Evolutionary conservation across 92 coral and sea anemone species (phyloP).

Genomic region (Micromussa lordhowensis): DNA sequence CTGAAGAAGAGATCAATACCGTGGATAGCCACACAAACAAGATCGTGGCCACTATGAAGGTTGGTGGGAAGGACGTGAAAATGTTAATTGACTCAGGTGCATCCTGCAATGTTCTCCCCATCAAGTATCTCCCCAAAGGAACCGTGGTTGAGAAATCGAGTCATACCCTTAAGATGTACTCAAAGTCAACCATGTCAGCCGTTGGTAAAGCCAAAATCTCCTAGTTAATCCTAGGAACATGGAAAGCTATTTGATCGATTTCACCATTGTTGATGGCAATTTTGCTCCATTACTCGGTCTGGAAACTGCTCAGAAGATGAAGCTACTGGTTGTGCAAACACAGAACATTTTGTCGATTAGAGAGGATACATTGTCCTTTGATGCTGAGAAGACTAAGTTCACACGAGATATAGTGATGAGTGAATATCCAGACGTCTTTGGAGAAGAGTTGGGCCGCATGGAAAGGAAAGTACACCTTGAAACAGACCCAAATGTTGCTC

Average conservation of each 20-base stretch:
- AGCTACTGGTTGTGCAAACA: constrained; percentile 28
- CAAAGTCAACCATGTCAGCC: constrained; percentile 33
- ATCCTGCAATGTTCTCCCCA: constrained; percentile 47
- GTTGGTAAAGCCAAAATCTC: constrained; percentile 24
- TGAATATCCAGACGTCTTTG: constrained; percentile 52
- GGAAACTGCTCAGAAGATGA: constrained; percentile 48
- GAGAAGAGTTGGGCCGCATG: constrained; percentile 49
- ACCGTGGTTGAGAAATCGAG: constrained; percentile 2
- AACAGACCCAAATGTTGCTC: constrained; percentile 50
- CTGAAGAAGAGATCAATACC: constrained; percentile 30
- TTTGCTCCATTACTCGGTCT: constrained; percentile 41
- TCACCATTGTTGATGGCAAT: constrained; percentile 32
- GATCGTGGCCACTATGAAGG: constrained; percentile 41
- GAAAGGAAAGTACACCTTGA: constrained; percentile 51
- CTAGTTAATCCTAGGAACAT: constrained; percentile 26
- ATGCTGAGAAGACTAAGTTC: constrained; percentile 17
- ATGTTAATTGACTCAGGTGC: constrained; percentile 46
- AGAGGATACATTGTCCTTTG: neutral
- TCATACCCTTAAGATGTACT: constrained; percentile 22
- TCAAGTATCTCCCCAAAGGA: constrained; percentile 37
- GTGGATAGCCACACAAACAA: constrained; percentile 5
- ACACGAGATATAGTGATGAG: constrained; percentile 34
- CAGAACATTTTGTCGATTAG: constrained; percentile 38
- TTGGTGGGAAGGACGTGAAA: constrained; percentile 13
- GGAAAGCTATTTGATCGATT: constrained; percentile 14